Evolutionary conservation across 2,797 vertebrate genomes (phyloP).

Genomic region (Anguilla pacifica): DNA sequence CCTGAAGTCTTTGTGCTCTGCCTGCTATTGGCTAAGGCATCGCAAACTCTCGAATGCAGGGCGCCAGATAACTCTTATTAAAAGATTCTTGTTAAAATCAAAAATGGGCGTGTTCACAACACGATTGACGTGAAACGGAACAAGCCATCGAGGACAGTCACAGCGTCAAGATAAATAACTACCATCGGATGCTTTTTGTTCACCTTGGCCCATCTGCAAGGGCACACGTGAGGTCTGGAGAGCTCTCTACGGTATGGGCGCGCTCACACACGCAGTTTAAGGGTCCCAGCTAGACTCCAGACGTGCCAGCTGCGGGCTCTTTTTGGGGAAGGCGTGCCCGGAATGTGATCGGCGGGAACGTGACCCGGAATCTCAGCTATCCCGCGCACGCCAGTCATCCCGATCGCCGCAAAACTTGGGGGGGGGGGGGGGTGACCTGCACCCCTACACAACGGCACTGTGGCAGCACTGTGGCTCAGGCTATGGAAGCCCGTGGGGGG

Average conservation of each 20-base stretch:
- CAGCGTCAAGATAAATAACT: not conserved
- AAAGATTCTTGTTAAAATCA: not conserved
- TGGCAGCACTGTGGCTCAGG: not conserved
- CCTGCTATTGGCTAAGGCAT: not conserved
- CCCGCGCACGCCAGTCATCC: constrained; percentile 24
- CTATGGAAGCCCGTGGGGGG: not conserved
- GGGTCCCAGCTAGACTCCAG: not conserved
- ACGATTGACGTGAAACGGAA: not conserved
- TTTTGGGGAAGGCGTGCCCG: not conserved
- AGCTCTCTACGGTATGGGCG: not conserved
- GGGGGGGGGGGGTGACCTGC: not conserved
- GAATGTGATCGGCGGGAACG: constrained; percentile 25
- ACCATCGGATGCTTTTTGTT: not conserved
- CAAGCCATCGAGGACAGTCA: not conserved
- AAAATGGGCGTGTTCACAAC: not conserved
- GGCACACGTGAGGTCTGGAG: not conserved
- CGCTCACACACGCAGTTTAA: not conserved
- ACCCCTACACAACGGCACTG: no score
- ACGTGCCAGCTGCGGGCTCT: not conserved
- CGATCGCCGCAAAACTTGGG: not conserved
- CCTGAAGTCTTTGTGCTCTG: not conserved
- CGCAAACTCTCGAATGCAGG: not conserved
- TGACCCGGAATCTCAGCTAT: constrained; percentile 25
- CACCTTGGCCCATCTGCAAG: not conserved
- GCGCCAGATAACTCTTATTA: not conserved